Evolutionary conservation across 2,113 vertebrate genomes (phyloP).

Genomic region (Festucalex cinctus): DNA sequence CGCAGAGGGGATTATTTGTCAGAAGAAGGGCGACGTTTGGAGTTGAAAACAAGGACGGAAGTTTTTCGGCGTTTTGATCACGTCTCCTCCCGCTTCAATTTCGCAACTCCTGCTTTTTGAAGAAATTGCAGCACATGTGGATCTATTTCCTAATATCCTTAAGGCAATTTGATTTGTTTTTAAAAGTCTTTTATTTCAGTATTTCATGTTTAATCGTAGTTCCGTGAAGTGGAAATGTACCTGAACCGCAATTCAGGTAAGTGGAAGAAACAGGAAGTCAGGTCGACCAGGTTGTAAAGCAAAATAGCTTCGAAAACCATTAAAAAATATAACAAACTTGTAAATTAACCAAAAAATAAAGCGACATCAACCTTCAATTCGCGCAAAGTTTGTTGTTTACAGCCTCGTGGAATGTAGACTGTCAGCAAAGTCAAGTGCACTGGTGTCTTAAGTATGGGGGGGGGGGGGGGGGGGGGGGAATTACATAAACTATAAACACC

Average conservation of each 20-base stretch:
- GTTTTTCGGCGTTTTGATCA: not conserved
- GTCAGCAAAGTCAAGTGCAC: not conserved
- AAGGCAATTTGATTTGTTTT: not conserved
- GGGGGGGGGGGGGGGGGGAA: not conserved
- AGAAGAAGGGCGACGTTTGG: not conserved
- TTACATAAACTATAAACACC: not conserved
- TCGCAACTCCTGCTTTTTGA: not conserved
- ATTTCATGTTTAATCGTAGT: not conserved
- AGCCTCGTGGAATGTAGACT: no score
- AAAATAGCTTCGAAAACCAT: not conserved
- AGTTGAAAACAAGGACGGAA: not conserved
- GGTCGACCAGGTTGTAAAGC: not conserved
- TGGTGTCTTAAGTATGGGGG: not conserved
- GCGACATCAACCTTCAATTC: not conserved
- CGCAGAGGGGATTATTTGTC: not conserved
- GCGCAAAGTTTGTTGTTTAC: not conserved
- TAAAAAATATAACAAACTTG: not conserved
- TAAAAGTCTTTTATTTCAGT: not conserved
- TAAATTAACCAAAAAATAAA: not conserved
- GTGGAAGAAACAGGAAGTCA: not conserved
- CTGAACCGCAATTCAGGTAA: not conserved
- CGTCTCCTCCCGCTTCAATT: not conserved
- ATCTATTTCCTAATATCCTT: not conserved
- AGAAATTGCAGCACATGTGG: not conserved
- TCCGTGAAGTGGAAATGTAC: not conserved